Evolutionary conservation across 2,113 vertebrate species (phyloP), one percentile per base, ranked within the genome.

Genomic region (Eulemur macaco): DNA sequence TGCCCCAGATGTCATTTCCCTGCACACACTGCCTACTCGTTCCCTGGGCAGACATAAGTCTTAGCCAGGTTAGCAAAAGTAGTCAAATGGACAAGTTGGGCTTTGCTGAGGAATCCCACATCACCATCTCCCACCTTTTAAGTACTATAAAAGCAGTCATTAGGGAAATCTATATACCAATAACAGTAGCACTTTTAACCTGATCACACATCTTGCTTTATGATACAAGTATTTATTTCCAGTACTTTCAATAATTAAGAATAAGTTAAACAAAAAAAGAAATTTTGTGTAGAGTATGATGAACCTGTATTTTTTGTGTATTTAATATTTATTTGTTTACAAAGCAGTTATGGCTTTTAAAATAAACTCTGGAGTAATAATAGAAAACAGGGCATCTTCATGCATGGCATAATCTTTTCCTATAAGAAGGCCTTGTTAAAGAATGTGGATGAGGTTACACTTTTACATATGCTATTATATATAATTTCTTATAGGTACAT

Each of bases 131-230:
- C 34, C 45, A 56, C 54, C 20, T 25, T 86, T 52, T 68, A 52
- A 86, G 76, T 96, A 94, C 96, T 98, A 99, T 95, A 99, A 99
- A 99, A 99, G 97, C 98, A 98, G 99, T 99, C 99, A 98, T 99
- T 98, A 99, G 98, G 99, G 99, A 98, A 99, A 98, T 98, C 99
- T 98, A 98, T 98, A 99, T 98, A 98, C 54, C 98, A 98, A 98
- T 98, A 98, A 98, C 98, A 98, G 98, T 98, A 97, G n/a, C 98
- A 98, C 98, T 98, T 95, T 97, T 97, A 98, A 98, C 98, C 98
- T 93, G 97, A 97, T 97, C 98, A 95, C 89, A 97, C 58, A 97
- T 97, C 94, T 96, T 97, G 34, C 23, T 52, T 69, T 98, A 97
- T 97, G 91, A 84, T 98, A 98, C 96, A 98, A 92, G 98, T 97